phyloP scores from a whole-genome alignment of 2,888 invertebrate species.

The Ametastegia equiseti region DNA sequence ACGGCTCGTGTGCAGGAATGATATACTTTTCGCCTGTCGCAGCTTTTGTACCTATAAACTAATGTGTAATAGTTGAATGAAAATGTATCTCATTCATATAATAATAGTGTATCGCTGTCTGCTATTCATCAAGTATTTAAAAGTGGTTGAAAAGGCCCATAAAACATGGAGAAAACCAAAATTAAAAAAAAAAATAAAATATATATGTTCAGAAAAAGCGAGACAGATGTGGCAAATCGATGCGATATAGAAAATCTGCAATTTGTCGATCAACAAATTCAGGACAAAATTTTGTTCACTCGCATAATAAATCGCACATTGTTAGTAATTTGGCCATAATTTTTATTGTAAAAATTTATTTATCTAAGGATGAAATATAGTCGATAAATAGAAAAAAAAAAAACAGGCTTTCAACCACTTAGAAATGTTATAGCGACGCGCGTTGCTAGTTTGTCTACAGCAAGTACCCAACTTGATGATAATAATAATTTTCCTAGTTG shows the following conservation, averaged over 20 bases:
- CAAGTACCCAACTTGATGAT: too few species aligned
- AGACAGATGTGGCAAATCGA: too few species aligned
- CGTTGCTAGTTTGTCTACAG: background rate
- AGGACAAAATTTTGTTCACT: too few species aligned
- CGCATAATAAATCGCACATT: too few species aligned
- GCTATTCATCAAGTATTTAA: background rate
- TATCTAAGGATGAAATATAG: too few species aligned
- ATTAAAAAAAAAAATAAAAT: background rate
- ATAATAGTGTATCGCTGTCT: background rate
- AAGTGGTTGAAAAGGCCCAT: constrained; percentile 17
- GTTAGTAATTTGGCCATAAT: background rate
- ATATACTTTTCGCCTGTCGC: background rate
- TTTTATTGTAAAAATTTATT: background rate
- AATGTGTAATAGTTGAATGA: too few species aligned
- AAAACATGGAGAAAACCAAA: background rate
- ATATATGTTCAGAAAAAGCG: background rate
- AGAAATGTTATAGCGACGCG: background rate
- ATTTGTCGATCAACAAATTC: too few species aligned
- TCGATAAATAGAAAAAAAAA: too few species aligned
- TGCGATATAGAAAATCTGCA: too few species aligned
- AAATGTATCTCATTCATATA: background rate
- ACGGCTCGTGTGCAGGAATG: background rate
- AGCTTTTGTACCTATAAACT: background rate
- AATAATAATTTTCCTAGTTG: too few species aligned
- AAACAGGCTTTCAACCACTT: background rate